Conservation (phyloP, 1,140 invertebrate genomes). For the Drosophila micromelanica region DNA sequence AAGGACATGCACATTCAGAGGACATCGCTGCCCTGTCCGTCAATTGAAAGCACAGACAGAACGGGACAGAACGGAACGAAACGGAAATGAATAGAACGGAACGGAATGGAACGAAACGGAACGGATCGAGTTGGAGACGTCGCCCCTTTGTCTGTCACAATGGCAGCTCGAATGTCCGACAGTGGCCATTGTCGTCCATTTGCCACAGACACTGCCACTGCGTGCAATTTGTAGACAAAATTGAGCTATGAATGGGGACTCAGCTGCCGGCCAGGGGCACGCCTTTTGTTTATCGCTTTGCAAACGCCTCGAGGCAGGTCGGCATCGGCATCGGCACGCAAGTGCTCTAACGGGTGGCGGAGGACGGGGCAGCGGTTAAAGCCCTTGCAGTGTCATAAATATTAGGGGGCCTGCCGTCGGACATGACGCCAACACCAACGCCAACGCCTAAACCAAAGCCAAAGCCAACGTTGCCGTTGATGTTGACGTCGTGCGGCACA, state of each 20-base stretch:
- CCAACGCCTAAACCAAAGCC: background rate
- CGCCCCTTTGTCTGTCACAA: slow-evolving; percentile 22
- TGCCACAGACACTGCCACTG: slow-evolving; percentile 24
- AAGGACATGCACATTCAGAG: slow-evolving; percentile 6
- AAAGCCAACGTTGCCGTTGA: background rate
- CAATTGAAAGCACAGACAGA: slow-evolving; percentile 32
- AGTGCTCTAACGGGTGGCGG: background rate
- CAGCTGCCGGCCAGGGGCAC: slow-evolving; percentile 23
- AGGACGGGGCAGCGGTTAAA: background rate
- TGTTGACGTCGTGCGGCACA: slow-evolving; percentile 42
- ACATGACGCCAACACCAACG: slow-evolving; percentile 34
- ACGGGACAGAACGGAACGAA: background rate
- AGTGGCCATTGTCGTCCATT: slow-evolving; percentile 32
- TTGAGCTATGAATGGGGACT: slow-evolving; percentile 35
- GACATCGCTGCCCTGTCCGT: slow-evolving; percentile 12
- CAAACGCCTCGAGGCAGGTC: slow-evolving; percentile 32
- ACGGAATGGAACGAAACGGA: background rate
- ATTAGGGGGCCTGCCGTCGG: slow-evolving; percentile 54
- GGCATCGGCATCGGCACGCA: slow-evolving; percentile 21
- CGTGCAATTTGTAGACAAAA: slow-evolving; percentile 47
- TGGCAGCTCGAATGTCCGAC: slow-evolving; percentile 14
- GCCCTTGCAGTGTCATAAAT: slow-evolving; percentile 69
- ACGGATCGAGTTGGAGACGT: slow-evolving; percentile 25
- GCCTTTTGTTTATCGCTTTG: slow-evolving; percentile 38
- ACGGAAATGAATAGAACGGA: background rate